Evolutionary conservation across 2,113 vertebrate species (phyloP), one percentile per base, ranked within the genome.

Genomic region (Romanogobio albipinnatus): DNA sequence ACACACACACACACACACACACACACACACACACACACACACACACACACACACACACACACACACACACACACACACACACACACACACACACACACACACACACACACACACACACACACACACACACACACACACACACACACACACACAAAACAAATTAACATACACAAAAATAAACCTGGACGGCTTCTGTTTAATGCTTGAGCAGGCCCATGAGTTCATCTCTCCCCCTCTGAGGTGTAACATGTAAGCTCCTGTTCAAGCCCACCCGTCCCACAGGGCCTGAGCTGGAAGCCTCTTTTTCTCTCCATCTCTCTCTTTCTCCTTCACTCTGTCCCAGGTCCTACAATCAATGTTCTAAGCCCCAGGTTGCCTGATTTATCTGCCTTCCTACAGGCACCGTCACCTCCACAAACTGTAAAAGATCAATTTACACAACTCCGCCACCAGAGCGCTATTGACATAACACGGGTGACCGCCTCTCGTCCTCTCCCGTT

Each of bases 381-480:
- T 97, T 96, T 96, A 96, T 96, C 95, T 95, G 95, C 93, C 94
- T 95, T 94, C 94, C 95, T 96, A 95, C 95, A 95, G 95, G 93
- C 94, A 91, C 93, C 96, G 96, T 96, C 96, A 97, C 94, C 7
- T 91, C 94, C 95, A 96, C 95, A 97, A 97, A 97, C 95, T 96
- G 95, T 95, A 96, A 96, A 95, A 96, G 95, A 97, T 97, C 96
- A 96, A 96, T 98, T 97, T 96, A 97, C 96, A 96, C 95, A 95
- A 94, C 93, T 93, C 92, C 93, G 93, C 94, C 94, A 95, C 95
- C 93, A 94, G 94, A 94, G 93, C 88, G 95, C 94, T 96, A 96
- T 96, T 95, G 96, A 96, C 95, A 95, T 93, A 94, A 94, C 94
- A 95, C 51, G 94, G 95, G 93, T 95, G 95, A 93, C 94, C 92